Percentiles rank a stretch among this genome's conserved stretches.
Evolutionary conservation across 2,797 vertebrate species (phyloP).

Genomic region (Oreochromis grahami): DNA sequence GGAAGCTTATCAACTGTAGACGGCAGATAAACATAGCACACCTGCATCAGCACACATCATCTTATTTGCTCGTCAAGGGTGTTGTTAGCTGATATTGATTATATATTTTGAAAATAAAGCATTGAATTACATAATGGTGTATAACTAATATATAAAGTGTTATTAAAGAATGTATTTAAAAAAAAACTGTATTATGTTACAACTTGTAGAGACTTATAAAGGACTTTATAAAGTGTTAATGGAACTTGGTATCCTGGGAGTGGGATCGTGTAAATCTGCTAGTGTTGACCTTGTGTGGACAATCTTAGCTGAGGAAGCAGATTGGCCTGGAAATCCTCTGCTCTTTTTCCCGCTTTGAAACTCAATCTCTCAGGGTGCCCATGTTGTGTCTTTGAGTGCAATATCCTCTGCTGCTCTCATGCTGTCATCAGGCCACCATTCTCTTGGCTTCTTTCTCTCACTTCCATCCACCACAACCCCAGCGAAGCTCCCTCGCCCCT

Average conservation of each 20-base stretch:
- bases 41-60: not conserved
- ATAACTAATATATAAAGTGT: not conserved
- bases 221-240: too few relatives aligned
- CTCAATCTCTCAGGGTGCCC: conserved; percentile 65
- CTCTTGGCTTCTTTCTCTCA: conserved; percentile 30
- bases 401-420: conserved; percentile 64
- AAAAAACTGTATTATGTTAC: not conserved
- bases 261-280: not conserved
- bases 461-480: conserved; percentile 21
- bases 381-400: conserved; percentile 76
- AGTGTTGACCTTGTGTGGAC: conserved; percentile 8
- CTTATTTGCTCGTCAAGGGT: not conserved
- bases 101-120: fast-evolving
- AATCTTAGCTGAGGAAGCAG: not conserved
- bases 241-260: not conserved
- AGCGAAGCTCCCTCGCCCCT: not conserved
- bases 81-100: not conserved
- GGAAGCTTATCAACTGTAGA: not conserved
- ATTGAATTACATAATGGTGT: not conserved
- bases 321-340: not conserved
- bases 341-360: conserved; percentile 66
- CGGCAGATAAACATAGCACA: not conserved
- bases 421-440: conserved; percentile 63
- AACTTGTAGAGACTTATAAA: not conserved
- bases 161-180: not conserved